Percentiles rank a stretch among this genome's conserved stretches.
These are phyloP conservation scores for Leptopterna dolabrata DNA, from an alignment of 2,888 invertebrate genomes.

Conservation along the genomic window DNA sequence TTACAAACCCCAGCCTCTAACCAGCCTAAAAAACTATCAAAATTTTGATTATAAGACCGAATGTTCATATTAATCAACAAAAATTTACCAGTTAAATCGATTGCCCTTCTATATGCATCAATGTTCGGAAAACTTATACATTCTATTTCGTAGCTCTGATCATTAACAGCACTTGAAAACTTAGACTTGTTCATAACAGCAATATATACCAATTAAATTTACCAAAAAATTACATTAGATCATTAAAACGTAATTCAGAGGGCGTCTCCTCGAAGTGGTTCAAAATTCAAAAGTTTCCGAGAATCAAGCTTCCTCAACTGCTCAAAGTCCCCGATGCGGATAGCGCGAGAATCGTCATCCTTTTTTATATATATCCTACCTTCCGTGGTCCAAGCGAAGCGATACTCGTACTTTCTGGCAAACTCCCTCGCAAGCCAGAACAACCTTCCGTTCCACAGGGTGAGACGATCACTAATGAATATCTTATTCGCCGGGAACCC, in stretches of 20 bases:
- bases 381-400: not conserved
- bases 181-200: no score
- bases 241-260: not conserved
- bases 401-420: constrained; percentile 18
- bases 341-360: not conserved
- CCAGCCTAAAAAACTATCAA: no score
- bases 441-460: not conserved
- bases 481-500: not conserved
- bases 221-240: no score
- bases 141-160: no score
- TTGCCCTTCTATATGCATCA: no score
- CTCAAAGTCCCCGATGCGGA: not conserved
- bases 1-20: no score
- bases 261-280: not conserved
- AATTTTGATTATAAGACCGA: no score
- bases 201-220: no score
- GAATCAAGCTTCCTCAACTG: not conserved
- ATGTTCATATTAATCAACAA: no score
- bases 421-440: not conserved
- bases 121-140: no score
- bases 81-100: no score
- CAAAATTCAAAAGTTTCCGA: not conserved
- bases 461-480: not conserved
- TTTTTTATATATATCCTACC: not conserved
- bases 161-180: no score